A percentile compares a stretch with the other conserved stretches of the same genome.
phyloP scores from a whole-genome alignment of 2,888 invertebrate genomes.

The Spodoptera littoralis region DNA sequence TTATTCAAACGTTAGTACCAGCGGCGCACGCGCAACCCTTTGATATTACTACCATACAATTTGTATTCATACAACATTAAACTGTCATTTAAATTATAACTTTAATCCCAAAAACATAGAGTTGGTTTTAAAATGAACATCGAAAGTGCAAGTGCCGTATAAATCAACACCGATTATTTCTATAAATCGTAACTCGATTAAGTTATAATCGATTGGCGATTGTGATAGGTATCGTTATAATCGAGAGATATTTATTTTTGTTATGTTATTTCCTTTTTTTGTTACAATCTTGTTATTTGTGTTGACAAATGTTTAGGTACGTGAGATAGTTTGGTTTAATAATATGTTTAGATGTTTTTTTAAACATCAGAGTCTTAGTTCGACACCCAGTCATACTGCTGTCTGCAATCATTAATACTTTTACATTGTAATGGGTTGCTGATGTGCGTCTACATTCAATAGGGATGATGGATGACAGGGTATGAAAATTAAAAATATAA shows the following conservation, averaged over 20 bases:
- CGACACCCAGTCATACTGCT: no score
- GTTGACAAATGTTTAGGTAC: constrained; percentile 54
- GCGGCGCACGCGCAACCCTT: constrained; percentile 79
- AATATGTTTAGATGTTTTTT: constrained; percentile 9
- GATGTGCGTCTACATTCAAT: no score
- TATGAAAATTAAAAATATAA: no score
- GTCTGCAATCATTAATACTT: no score
- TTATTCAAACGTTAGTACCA: constrained; percentile 85
- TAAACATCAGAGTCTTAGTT: background rate
- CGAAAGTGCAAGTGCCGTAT: constrained; percentile 66
- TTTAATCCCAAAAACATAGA: constrained; percentile 42
- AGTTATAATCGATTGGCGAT: constrained; percentile 85
- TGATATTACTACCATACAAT: constrained; percentile 84
- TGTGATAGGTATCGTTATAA: constrained; percentile 70
- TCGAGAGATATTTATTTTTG: constrained; percentile 58
- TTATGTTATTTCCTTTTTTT: constrained; percentile 45
- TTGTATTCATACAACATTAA: constrained; percentile 74
- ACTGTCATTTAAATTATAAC: constrained; percentile 52
- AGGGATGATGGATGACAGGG: no score
- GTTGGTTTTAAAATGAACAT: constrained; percentile 39
- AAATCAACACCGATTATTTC: constrained; percentile 88
- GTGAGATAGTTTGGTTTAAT: background rate
- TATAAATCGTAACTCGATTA: constrained; percentile 88
- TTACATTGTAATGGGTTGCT: no score
- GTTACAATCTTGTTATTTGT: constrained; percentile 43